Conservation (phyloP, 2,888 invertebrate genomes). For the Pollenia angustigena region DNA sequence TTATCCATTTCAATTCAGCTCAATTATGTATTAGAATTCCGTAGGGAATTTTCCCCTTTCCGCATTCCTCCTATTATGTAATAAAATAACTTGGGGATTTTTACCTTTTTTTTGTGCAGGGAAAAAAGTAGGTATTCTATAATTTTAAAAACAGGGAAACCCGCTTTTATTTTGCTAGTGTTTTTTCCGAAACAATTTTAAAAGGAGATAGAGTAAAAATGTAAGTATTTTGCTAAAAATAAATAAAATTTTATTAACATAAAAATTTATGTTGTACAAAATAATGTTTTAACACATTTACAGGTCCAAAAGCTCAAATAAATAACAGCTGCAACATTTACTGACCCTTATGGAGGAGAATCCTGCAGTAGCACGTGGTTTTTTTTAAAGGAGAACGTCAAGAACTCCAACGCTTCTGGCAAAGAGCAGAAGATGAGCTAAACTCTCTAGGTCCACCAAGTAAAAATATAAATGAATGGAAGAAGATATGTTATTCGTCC, state of each 20-base stretch:
- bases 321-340: neutral
- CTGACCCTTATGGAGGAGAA: too few relatives aligned
- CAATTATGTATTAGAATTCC: too few relatives aligned
- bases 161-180: too few relatives aligned
- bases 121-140: too few relatives aligned
- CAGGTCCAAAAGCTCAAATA: slow-evolving; percentile 18
- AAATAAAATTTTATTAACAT: neutral
- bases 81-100: too few relatives aligned
- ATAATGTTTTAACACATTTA: neutral
- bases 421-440: slow-evolving; percentile 35
- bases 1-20: too few relatives aligned
- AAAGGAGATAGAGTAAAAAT: neutral
- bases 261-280: neutral
- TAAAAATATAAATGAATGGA: slow-evolving; percentile 45
- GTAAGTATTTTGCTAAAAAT: neutral
- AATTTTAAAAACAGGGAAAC: too few relatives aligned
- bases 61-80: too few relatives aligned
- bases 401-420: slow-evolving; percentile 42
- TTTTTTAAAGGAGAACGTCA: slow-evolving; percentile 7
- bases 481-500: slow-evolving; percentile 20
- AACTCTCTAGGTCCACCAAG: slow-evolving; percentile 22
- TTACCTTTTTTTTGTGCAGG: too few relatives aligned
- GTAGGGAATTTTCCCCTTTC: too few relatives aligned
- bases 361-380: neutral
- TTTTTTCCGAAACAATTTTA: too few relatives aligned